Evolutionary conservation across 1,140 invertebrate species (phyloP), one percentile per base, ranked within the genome.

Genomic region (Dreissena polymorpha): DNA sequence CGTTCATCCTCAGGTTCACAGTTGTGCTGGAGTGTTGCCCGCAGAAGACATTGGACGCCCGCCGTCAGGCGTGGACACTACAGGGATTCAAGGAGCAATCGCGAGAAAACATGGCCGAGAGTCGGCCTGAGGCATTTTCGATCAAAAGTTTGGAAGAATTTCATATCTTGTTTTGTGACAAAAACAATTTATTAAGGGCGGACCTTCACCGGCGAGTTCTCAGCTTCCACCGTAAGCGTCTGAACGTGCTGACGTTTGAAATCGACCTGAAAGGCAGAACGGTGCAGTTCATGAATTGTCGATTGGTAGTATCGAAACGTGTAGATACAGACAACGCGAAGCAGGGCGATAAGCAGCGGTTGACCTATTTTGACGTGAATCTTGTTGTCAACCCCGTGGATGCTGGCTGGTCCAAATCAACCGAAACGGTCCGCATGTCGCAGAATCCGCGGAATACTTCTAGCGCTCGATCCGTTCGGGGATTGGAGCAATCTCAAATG

Each of bases 201-300:
- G 39, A 39, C 39, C 39, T 39, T 39, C 39, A 39, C 8, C 39
- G 8, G 39, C 39, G 39, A 2, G 39, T 39, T 39, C 39, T 39
- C 39, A 39, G 39, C n/a, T 80, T 80, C 51, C 78, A 80, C 27
- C 51, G 53, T 13, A 80, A 72, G n/a, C 13, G 69, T 16, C 18
- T 60, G n/a, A 80, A 80, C 53, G 23, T 60, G 23, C 57, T 80
- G 23, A 8, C n/a, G n/a, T 80, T 80, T 60, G 53, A 16, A 49
- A 60, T 80, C n/a, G 69, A 80, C 49, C 78, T 80, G 0, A 80
- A 80, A 51, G 78, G 78, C 27, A 80, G 72, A 69, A 18, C 55
- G 23, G 70, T 80, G 39, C 78, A 80, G 57, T 80, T 39, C 39
- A 80, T 80, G 60, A 80, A 71, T 25, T 67, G 78, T 18, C 68